These are phyloP conservation scores for Hydrolagus affinis DNA, from an alignment of 2,113 vertebrate genomes.

Conservation along the genomic window DNA sequence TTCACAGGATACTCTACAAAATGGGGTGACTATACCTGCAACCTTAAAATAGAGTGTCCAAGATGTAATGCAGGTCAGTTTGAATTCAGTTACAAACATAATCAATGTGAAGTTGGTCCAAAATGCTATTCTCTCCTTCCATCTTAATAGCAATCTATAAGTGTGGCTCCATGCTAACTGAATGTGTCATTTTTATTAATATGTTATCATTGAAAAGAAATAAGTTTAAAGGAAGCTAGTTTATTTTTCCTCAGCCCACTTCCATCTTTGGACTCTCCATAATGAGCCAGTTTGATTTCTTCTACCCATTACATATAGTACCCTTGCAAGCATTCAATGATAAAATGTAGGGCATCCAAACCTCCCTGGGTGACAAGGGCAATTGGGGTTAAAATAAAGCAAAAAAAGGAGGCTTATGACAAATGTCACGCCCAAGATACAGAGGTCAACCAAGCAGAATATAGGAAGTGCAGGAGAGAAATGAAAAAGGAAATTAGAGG, in stretches of 20 bases:
- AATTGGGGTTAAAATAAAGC: too few relatives aligned
- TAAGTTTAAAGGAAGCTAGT: neutral
- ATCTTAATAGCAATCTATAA: neutral
- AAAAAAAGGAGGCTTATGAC: too few relatives aligned
- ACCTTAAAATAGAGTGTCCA: neutral
- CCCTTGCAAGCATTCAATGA: too few relatives aligned
- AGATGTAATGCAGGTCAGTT: neutral
- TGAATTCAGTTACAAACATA: neutral
- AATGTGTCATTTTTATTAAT: neutral
- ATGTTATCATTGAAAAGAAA: neutral
- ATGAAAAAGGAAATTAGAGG: too few relatives aligned
- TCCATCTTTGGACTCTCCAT: neutral
- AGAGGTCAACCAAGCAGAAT: too few relatives aligned
- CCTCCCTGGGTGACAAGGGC: too few relatives aligned
- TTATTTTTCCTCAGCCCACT: conserved; percentile 13
- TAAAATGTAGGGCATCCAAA: too few relatives aligned
- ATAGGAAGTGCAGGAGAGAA: too few relatives aligned
- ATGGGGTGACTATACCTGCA: too few relatives aligned
- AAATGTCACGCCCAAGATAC: too few relatives aligned
- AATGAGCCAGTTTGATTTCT: neutral
- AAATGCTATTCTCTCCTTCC: neutral
- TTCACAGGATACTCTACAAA: too few relatives aligned
- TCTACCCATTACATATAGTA: neutral
- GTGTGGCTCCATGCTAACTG: neutral
- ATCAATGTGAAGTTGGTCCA: neutral